Base-by-base conservation (phyloP, 2,888 invertebrate genomes). In the Lasioglossum leucozonium region DNA sequence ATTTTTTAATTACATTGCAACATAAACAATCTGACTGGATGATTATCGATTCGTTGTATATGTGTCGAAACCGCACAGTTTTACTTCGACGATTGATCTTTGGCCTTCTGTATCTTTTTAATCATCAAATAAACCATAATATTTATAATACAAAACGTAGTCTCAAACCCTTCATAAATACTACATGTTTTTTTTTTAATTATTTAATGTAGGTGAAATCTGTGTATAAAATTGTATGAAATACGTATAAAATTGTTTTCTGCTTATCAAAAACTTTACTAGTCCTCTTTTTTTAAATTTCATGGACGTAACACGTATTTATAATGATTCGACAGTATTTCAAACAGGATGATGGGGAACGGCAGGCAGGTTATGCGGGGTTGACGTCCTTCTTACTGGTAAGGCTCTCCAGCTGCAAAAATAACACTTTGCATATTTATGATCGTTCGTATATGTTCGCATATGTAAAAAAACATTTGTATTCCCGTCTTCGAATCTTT, bases 381-480 rank as follows among this genome's bases (percentile, higher is more conserved):
- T 94, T 94, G 81, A 92, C 92, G 83, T 93, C 93, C 89, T 94
- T 95, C 92, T 94, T 95, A 88, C 92, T 91, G 88, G 94, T 94
- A 88, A 95, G 93, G 84, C 92, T 94, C 90, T 95, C 95, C 90
- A 95, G 93, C 95, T 95, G 95, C 51, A 95, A 95, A 81, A 93
- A 93, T 81, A 93, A 93, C 74, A 86, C 44, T 80, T 81, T 34
- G 47, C 69, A 81, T 89, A 77, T 79, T 79, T 75, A 75, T 34
- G 62, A 74, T 81, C 69, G n/a, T 44, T 85, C 47, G 22, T 55
- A n/a, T 22, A 51, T 34, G 34, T 58, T 79, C 58, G 51, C 47
- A n/a, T 18, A 40, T 73, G 58, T 51, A 22, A 34, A 44, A 65
- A 75, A 71, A 65, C 81, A 82, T 67, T n/a, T 34, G 72, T 62